phyloP scores from a whole-genome alignment of 2,797 vertebrate genomes.

The Pachyuromys duprasi region DNA sequence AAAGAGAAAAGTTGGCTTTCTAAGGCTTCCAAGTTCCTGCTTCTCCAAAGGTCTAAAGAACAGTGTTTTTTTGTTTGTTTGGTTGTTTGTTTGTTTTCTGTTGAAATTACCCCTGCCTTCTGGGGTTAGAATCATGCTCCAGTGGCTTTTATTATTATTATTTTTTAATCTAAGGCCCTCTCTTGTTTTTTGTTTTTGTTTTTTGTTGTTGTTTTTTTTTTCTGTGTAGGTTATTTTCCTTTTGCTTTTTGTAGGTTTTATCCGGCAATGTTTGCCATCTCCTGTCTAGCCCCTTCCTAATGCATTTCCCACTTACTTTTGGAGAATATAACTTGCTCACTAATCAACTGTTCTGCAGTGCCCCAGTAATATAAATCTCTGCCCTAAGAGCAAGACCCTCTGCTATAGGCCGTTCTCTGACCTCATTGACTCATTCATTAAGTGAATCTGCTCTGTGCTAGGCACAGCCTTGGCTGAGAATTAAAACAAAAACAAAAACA shows the following conservation, averaged over 20 bases:
- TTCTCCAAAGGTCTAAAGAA: slow-evolving; percentile 18
- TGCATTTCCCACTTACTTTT: slow-evolving; percentile 26
- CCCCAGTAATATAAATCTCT: not conserved
- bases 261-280: slow-evolving; percentile 6
- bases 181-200: slow-evolving; percentile 24
- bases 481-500: not conserved
- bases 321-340: slow-evolving; percentile 31
- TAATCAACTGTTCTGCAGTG: not conserved
- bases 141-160: not conserved
- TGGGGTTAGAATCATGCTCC: too few species aligned
- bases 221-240: not conserved
- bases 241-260: slow-evolving; percentile 34
- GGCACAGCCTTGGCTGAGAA: not conserved
- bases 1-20: slow-evolving; percentile 37
- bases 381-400: not conserved
- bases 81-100: not conserved
- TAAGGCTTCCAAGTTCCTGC: not conserved
- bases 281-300: not conserved
- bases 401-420: not conserved
- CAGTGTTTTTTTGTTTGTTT: too few species aligned
- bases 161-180: not conserved
- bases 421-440: slow-evolving; percentile 21
- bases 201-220: slow-evolving; percentile 24
- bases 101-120: not conserved
- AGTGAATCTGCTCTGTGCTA: not conserved